phyloP scores from a whole-genome alignment of 2,888 invertebrate species.

The Eupithecia vulgata region DNA sequence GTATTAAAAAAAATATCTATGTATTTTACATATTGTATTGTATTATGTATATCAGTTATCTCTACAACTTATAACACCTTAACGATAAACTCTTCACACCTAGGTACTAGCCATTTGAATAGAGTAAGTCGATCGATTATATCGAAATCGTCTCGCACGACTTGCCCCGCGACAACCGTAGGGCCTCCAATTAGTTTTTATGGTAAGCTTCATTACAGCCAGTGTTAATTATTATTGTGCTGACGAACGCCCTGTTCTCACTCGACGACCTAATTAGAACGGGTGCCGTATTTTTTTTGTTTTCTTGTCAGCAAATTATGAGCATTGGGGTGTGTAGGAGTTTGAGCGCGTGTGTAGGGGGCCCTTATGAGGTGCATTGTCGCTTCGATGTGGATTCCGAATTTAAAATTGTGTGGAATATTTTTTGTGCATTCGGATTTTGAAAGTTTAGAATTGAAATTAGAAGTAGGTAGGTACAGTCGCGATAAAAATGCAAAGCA shows the following conservation, averaged over 20 bases:
- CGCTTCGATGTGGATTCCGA: constrained; percentile 39
- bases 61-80: constrained; percentile 4
- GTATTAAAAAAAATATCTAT: no score
- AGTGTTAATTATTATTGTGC: constrained; percentile 83
- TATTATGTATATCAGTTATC: no score
- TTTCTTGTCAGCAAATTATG: constrained; percentile 75
- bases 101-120: constrained; percentile 32
- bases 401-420: constrained; percentile 34
- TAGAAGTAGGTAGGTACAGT: not conserved
- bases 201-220: constrained; percentile 81
- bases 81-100: constrained; percentile 24
- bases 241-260: constrained; percentile 79
- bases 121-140: constrained; percentile 57
- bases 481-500: not conserved
- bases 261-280: constrained; percentile 82
- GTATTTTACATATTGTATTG: no score
- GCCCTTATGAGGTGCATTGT: constrained; percentile 40
- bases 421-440: constrained; percentile 16
- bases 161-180: constrained; percentile 63
- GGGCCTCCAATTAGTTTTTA: constrained; percentile 83
- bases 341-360: constrained; percentile 59
- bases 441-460: constrained; percentile 7
- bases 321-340: constrained; percentile 69
- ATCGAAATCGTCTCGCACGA: constrained; percentile 59
- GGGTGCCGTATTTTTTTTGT: constrained; percentile 72